Conservation (phyloP, 30 jellyfish, hydroid and myxozoan species). For the Haliclystus octoradiatus region DNA sequence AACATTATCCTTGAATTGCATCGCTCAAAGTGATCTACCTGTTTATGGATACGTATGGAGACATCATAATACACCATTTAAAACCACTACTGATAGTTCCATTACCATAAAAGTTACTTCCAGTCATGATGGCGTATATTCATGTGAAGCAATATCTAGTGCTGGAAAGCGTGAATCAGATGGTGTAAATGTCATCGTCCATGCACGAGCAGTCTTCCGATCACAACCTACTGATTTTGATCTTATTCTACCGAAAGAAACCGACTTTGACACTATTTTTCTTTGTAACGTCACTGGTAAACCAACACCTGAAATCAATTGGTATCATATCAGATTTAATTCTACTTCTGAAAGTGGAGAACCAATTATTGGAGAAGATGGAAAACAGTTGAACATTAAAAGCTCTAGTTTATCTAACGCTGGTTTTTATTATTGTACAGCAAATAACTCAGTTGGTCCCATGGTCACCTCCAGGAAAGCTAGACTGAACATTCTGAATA, state of each 20-base stretch:
- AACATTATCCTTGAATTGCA: constrained; percentile 5
- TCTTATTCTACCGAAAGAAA: constrained; percentile 12
- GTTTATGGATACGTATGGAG: constrained; percentile 25
- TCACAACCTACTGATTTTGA: constrained; percentile 26
- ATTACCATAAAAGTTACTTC: constrained; percentile 11
- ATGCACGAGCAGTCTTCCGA: constrained; percentile 6
- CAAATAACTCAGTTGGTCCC: constrained; percentile 21
- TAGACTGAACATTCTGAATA: constrained; percentile 39
- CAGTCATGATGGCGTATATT: constrained; percentile 18
- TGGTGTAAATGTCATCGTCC: constrained; percentile 18
- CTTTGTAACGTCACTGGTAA: constrained; percentile 46
- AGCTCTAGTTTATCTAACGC: background rate
- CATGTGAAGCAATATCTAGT: constrained; percentile 17
- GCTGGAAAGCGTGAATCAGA: constrained; percentile 27
- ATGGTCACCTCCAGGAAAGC: constrained; percentile 36
- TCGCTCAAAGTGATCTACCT: constrained; percentile 14
- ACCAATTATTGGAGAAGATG: background rate
- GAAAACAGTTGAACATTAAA: background rate
- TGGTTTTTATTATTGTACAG: constrained; percentile 41
- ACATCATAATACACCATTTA: constrained; percentile 6
- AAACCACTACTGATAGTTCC: background rate
- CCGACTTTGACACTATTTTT: constrained; percentile 18
- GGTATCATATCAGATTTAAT: constrained; percentile 11
- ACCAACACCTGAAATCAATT: constrained; percentile 32
- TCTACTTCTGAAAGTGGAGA: constrained; percentile 6